A percentile compares a stretch with the other conserved stretches of the same genome.
phyloP scores from a whole-genome alignment of 30 jellyfish, hydroid and myxozoan species.

The Sanderia malayensis region DNA sequence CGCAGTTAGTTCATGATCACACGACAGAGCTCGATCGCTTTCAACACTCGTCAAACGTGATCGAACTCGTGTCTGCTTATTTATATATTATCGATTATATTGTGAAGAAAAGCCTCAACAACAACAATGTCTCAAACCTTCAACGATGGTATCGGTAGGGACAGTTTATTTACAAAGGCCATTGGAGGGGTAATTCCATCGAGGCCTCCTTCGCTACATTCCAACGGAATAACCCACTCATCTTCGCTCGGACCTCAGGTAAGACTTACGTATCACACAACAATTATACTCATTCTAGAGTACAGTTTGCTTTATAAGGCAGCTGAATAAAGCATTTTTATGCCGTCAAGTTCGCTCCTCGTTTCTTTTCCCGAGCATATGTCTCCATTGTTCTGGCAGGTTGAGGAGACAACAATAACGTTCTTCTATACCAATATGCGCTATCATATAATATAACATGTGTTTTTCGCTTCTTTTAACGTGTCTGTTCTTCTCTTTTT shows the following conservation, averaged over 20 bases:
- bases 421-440: not conserved
- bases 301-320: too few relatives aligned
- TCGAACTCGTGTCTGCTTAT: too few relatives aligned
- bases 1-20: not conserved
- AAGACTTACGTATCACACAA: slow-evolving; percentile 1
- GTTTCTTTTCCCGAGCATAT: slow-evolving; percentile 61
- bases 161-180: slow-evolving; percentile 64
- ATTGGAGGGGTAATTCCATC: slow-evolving; percentile 72
- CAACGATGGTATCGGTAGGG: slow-evolving; percentile 83
- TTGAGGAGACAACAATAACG: slow-evolving; percentile 60
- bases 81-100: too few relatives aligned
- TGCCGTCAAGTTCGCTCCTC: slow-evolving; percentile 37
- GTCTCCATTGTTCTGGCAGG: slow-evolving; percentile 69
- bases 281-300: too few relatives aligned
- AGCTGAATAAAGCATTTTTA: slow-evolving; percentile 60
- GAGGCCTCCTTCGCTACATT: slow-evolving; percentile 78
- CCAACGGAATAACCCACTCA: slow-evolving; percentile 75
- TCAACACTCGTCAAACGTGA: too few relatives aligned
- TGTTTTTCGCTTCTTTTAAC: not conserved
- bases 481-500: not conserved
- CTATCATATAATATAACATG: not conserved
- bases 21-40: slow-evolving; percentile 6
- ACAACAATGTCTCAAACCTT: slow-evolving; percentile 66
- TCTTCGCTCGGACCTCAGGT: slow-evolving; percentile 83
- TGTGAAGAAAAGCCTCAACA: too few relatives aligned